Evolutionary conservation across 2,113 vertebrate genomes (phyloP), one percentile per base, ranked within the genome.

Genomic region (Promerops cafer): DNA sequence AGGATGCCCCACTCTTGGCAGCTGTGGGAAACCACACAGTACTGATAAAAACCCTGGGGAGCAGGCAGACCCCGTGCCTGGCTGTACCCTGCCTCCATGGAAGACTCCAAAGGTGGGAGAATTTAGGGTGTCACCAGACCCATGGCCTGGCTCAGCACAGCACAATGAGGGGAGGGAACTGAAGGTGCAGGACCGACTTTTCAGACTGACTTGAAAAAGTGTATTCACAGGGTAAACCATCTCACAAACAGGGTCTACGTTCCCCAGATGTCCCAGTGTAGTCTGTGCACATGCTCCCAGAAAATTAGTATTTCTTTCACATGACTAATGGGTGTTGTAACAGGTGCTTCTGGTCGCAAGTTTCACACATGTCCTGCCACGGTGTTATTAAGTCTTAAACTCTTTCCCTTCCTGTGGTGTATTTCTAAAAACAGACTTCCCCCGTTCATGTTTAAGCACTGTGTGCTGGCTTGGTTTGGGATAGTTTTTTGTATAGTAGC

Each of bases 1-100:
- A 3, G 2, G 4, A 4, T n/a, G 12, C 23, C 8, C 2, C 2
- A 3, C 31, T 16, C 64, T 5, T 1, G 6, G 13, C 28, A 1
- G 8, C 72, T 35, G 9, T 5, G 8, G 6, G 13, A 11, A 86
- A 26, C 12, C 22, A 1, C 56, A 2, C 9, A 16, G 5, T 4
- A 4, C 16, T 2, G 39, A 6, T 2, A 14, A 26, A 47, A 82
- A 6, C 13, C 16, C 4, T 3, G 39, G 5, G 19, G 16, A 24
- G 39, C 7, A 23, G 33, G 9, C 39, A 52, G 53, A 65, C 22
- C 10, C 21, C 0, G 15, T 6, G 59, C 20, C 26, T 14, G 53
- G 14, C n/a, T 30, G 35, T 21, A 5, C 21, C 33, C 9, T 18
- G 19, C 33, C 44, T 14, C 13, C 82, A 6, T 0, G 6, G 42